Base-by-base conservation (phyloP, 2,797 vertebrate genomes). In the Labroides dimidiatus region DNA sequence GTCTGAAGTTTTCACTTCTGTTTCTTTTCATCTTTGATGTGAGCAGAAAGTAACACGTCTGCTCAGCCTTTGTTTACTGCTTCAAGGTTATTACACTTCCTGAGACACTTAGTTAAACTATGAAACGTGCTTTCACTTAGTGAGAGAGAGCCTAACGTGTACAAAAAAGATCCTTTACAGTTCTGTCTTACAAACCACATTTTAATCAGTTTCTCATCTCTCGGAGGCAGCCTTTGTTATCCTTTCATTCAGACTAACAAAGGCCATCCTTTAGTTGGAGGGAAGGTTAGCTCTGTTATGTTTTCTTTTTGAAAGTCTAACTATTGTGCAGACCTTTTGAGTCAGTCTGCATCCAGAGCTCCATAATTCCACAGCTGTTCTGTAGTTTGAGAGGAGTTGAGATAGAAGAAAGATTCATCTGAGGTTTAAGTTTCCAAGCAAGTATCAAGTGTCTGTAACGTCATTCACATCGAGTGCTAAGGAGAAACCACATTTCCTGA, bases 401-500 rank as follows among this genome's bases (percentile, higher is more conserved):
- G 47, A 23, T 58, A 71, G 48, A 68, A 58, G 45, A 48, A 20
- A 36, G 42, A 11, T 62, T 74, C 30, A 51, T 56, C 61, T 50
- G 72, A 41, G 42, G 24, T 59, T 63, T 54, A 48, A n/a, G 9
- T 70, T 78, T 55, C 48, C 24, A 6, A 24, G 44, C 20, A 30
- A 36, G 67, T 69, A 66, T 73, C 47, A 61, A 72, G 56, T 58
- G 36, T 69, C 11, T 6, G 1, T 30, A 27, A 50, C 23, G 15
- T 21, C 27, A 69, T 62, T 64, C 72, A 45, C 57, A 33, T 10
- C 59, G 21, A 21, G 24, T 10, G 67, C 36, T 58, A 79, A 53
- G 80, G 71, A 50, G 20, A 63, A 61, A 74, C 4, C 62, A 24
- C 54, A 14, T 69, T 84, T 84, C 63, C 59, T 73, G 39, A 56